Evolutionary conservation across 2,113 vertebrate species (phyloP), one percentile per base, ranked within the genome.

Genomic region (Galbula dea): DNA sequence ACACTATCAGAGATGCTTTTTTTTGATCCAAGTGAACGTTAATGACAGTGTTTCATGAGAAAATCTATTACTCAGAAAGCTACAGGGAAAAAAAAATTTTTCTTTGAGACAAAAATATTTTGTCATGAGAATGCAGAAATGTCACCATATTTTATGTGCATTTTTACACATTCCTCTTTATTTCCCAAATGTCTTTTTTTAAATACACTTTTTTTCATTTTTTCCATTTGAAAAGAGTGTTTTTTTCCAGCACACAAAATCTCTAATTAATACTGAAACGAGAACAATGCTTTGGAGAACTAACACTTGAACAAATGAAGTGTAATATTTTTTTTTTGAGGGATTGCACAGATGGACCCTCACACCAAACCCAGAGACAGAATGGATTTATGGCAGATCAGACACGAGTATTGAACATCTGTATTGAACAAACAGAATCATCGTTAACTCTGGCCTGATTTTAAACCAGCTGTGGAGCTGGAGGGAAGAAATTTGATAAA

Each of bases 341-440:
- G 51, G 10, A 22, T 49, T 49, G 13, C 15, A 41, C 17, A 69
- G 8, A 34, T 2, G 3, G 4, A 26, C 2, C 5, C 6, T 69
- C 19, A 52, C 8, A 41, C 13, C 19, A 32, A n/a, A 2, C 12
- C 23, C 8, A 9, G 6, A 0, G 1, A 18, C 34, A 20, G 13
- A 41, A 51, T 27, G 14, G 10, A 43, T 54, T 6, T 30, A 6
- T 36, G 41, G 41, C 9, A 49, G 8, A 36, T 78, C 41, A 94
- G 32, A 41, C 3, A 67, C 6, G 2, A 48, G 7, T 45, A 51
- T 46, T 36, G 29, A 88, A 32, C 59, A 94, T 43, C 41, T 43
- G 7, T 45, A 51, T 46, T 36, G 29, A 88, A 32, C 59, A 94
- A 91, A 58, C 3, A 48, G 29, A 77, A 54, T 5, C 2, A 27